A percentile compares a stretch with the other conserved stretches of the same genome.
These are phyloP conservation scores for Aegotheles bennettii DNA, from an alignment of 2,113 vertebrate genomes.

Conservation along the genomic window DNA sequence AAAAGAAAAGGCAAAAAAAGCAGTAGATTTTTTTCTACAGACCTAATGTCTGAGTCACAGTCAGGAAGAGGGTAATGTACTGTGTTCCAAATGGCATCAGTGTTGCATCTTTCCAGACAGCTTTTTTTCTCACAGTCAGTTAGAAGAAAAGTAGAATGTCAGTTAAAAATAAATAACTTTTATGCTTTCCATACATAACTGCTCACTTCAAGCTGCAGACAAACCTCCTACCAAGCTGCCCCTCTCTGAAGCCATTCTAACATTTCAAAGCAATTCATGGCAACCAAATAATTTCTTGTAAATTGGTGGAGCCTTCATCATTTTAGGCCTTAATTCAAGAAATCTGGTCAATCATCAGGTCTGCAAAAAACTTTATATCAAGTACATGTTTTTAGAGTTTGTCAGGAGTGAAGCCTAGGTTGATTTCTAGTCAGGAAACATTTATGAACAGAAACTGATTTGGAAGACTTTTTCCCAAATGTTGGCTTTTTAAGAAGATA, in stretches of 20 bases:
- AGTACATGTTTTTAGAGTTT: background rate
- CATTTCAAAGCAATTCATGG: background rate
- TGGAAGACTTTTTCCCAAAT: background rate
- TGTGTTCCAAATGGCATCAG: constrained; percentile 4
- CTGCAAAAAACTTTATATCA: background rate
- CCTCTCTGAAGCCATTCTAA: background rate
- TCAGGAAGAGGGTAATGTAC: background rate
- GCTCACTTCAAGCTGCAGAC: background rate
- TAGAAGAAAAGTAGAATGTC: background rate
- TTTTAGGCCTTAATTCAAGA: background rate
- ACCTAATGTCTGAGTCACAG: constrained; percentile 15
- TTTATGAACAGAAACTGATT: background rate
- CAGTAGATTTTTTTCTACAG: background rate
- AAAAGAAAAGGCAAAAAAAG: background rate
- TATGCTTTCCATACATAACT: background rate
- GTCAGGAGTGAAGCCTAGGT: background rate
- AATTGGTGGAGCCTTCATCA: background rate
- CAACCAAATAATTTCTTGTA: background rate
- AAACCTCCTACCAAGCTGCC: background rate
- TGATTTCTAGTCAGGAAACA: background rate
- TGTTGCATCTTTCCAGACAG: background rate
- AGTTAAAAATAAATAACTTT: background rate
- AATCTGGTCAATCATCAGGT: background rate
- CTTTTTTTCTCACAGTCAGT: background rate
- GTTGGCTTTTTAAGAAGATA: background rate